A percentile compares a stretch with the other conserved stretches of the same genome.
These are phyloP conservation scores for Stramonita haemastoma DNA, from an alignment of 2,888 invertebrate species.

Conservation along the genomic window DNA sequence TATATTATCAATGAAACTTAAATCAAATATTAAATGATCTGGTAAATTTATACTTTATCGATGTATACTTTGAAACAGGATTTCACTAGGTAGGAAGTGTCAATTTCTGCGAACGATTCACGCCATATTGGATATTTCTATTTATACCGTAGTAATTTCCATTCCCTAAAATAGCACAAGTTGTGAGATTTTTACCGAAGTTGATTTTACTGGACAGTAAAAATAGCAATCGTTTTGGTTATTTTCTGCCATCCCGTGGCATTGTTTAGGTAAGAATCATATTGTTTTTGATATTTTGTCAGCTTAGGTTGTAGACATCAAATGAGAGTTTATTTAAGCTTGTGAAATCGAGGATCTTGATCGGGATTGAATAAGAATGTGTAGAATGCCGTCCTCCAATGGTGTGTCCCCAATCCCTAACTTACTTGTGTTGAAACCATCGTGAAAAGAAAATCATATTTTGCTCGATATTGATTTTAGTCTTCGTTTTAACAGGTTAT, in stretches of 20 bases:
- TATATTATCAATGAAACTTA: neutral
- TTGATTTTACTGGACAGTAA: slow-evolving; percentile 74
- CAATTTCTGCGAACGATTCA: slow-evolving; percentile 50
- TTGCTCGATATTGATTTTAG: neutral
- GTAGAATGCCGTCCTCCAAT: slow-evolving; percentile 25
- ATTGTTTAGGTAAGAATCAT: slow-evolving; percentile 62
- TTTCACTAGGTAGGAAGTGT: neutral
- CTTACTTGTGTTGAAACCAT: neutral
- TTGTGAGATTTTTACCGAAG: slow-evolving; percentile 62
- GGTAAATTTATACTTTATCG: neutral
- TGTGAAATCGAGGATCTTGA: slow-evolving; percentile 9
- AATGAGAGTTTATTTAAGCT: slow-evolving; percentile 16
- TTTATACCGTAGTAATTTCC: slow-evolving; percentile 69
- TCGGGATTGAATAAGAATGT: slow-evolving; percentile 26
- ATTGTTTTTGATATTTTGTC: slow-evolving; percentile 26
- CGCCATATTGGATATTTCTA: slow-evolving; percentile 60
- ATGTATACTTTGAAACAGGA: neutral
- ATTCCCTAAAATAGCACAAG: slow-evolving; percentile 70
- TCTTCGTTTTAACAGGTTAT: neutral
- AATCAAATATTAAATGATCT: neutral
- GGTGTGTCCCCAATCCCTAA: neutral
- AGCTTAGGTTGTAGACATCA: neutral
- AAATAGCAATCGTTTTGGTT: slow-evolving; percentile 71
- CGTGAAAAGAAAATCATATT: neutral
- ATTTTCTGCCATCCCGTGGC: slow-evolving; percentile 64